Conservation (phyloP, 2,888 invertebrate genomes). For the Galerucella nymphaeae region DNA sequence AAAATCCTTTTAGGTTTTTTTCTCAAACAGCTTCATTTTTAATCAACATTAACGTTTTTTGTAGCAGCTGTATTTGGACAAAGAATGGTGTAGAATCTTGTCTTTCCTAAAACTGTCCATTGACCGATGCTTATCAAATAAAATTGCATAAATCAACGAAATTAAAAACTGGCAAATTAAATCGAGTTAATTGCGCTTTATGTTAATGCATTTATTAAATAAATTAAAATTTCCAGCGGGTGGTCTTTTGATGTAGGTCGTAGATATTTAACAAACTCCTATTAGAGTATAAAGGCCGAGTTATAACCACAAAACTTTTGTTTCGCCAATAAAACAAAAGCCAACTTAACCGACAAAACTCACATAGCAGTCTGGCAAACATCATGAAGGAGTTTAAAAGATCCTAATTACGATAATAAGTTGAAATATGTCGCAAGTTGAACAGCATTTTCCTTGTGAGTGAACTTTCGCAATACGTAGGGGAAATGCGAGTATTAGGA, state of each 20-base stretch:
- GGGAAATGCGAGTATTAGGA: constrained; percentile 3
- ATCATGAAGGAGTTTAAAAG: constrained; percentile 30
- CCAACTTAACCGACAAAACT: constrained; percentile 26
- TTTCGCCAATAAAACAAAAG: constrained; percentile 33
- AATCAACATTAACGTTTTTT: too few species aligned
- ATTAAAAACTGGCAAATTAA: background rate
- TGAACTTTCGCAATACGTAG: constrained; percentile 32
- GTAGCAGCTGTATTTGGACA: too few species aligned
- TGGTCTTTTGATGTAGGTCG: background rate
- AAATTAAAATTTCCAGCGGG: constrained; percentile 7
- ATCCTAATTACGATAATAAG: constrained; percentile 36
- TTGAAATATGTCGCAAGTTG: constrained; percentile 35
- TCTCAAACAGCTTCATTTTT: too few species aligned
- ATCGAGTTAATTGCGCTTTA: background rate
- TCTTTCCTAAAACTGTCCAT: too few species aligned
- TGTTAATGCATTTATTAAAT: background rate
- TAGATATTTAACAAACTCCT: constrained; percentile 6
- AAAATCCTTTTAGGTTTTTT: too few species aligned
- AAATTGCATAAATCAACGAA: background rate
- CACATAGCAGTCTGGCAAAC: constrained; percentile 29
- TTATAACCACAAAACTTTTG: constrained; percentile 15
- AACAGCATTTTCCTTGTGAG: constrained; percentile 34
- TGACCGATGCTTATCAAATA: too few species aligned
- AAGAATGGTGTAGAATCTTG: too few species aligned
- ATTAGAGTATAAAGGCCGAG: constrained; percentile 17